These are phyloP conservation scores for Heliconius hermathena DNA, from an alignment of 1,140 invertebrate species.

Conservation along the genomic window DNA sequence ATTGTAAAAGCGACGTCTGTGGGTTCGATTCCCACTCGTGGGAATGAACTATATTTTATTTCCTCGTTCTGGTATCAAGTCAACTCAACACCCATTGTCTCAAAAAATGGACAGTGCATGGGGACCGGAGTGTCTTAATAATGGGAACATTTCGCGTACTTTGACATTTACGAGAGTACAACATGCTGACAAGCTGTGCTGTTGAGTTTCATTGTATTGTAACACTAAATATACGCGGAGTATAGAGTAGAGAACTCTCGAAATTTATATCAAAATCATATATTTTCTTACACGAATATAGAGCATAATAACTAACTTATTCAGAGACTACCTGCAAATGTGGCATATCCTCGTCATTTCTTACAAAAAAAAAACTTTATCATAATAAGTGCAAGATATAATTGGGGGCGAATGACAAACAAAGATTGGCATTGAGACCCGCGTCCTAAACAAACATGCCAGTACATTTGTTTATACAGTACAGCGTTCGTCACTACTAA, in stretches of 20 bases:
- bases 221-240: too few relatives aligned
- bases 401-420: slow-evolving; percentile 51
- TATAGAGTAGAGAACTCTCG: too few relatives aligned
- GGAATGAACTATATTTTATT: background rate
- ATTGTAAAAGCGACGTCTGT: background rate
- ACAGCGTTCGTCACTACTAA: slow-evolving; percentile 33
- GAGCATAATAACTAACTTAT: background rate
- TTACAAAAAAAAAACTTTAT: slow-evolving; percentile 35
- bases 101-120: too few relatives aligned
- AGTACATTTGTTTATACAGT: slow-evolving; percentile 31
- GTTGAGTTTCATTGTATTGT: too few relatives aligned
- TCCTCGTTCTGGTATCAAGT: background rate
- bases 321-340: slow-evolving; percentile 24
- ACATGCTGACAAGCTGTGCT: too few relatives aligned
- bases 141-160: too few relatives aligned
- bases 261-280: too few relatives aligned
- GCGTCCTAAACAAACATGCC: slow-evolving; percentile 55
- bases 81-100: background rate
- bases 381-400: slow-evolving; percentile 51
- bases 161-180: too few relatives aligned
- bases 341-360: slow-evolving; percentile 32
- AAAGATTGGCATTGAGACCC: slow-evolving; percentile 49
- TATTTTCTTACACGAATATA: too few relatives aligned
- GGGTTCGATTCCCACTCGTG: background rate
- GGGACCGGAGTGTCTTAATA: too few relatives aligned